Base-by-base conservation (phyloP, 2,888 invertebrate genomes). In the Clivina fossor region DNA sequence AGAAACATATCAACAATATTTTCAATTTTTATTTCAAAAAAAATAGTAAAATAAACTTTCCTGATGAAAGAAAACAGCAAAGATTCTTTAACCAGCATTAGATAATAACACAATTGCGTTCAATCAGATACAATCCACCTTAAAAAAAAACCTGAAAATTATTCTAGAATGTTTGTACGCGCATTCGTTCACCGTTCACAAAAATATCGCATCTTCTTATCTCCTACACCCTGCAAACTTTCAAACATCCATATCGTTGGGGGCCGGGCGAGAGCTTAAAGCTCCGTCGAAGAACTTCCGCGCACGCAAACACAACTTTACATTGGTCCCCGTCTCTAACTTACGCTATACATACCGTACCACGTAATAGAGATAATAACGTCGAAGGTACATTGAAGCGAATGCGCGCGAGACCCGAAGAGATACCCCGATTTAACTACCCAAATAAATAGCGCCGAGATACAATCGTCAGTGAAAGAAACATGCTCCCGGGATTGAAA, bases 401-500 rank as follows among this genome's bases (percentile, higher is more conserved):
- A 8, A 9, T 13, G 19, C 40, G 30, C 40, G n/a, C 2, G 40
- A 8, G 19, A 8, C 28, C 38, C 38, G 19, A n/a, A 22, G 28
- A 26, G 49, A 49, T 49, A 38, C 28, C 38, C 26, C 38, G 40
- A 56, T 56, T 56, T 56, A 56, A 56, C 56, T 43, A 56, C 50
- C 56, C n/a, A 19, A 56, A 56, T 56, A 56, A 56, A 56, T 56
- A 56, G 56, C 35, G n/a, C 44, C 18, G 30, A 22, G 50, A 50
- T 50, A 49, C 49, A 56, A 50, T 50, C 49, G 35, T 50, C 50
- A 50, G 37, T 50, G 50, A 56, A 49, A 56, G 56, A 50, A 49
- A 56, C 56, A 56, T 56, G 56, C 56, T 37, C 56, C 44, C n/a
- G 44, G 47, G 56, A 56, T 56, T 56, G 50, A 56, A 56, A 56